Percentiles rank a stretch among this genome's conserved stretches.
Conservation (phyloP, 2,113 vertebrate species). For the Nycticryphes semicollaris region DNA sequence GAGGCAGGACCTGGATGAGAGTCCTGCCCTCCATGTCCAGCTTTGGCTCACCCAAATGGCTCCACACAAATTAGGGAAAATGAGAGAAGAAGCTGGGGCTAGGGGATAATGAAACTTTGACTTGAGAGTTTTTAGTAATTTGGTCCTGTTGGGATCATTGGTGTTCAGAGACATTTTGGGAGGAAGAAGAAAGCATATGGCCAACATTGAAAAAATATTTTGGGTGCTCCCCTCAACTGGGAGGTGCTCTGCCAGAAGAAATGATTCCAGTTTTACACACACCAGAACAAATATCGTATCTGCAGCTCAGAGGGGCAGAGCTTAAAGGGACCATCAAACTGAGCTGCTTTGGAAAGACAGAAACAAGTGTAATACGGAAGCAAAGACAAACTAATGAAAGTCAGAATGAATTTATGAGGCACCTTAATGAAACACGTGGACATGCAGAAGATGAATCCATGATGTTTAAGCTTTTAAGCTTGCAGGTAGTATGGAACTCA, state of each 20-base stretch:
- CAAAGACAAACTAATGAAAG: slow-evolving; percentile 35
- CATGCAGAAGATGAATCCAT: neutral
- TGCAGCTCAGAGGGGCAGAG: neutral
- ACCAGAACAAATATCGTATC: neutral
- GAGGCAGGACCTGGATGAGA: neutral
- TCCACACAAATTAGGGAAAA: fast-evolving
- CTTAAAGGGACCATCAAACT: neutral
- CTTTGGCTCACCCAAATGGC: neutral
- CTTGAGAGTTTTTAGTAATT: neutral
- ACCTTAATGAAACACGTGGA: slow-evolving; percentile 9
- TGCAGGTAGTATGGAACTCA: neutral
- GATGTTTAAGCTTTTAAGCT: neutral
- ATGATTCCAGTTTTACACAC: neutral
- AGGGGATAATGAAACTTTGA: neutral
- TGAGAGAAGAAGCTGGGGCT: neutral
- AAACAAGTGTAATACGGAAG: neutral
- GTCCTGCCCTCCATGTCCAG: fast-evolving
- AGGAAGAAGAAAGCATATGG: neutral
- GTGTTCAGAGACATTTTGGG: neutral
- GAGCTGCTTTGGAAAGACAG: slow-evolving; percentile 1
- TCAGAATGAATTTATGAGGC: slow-evolving; percentile 44
- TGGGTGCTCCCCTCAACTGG: neutral
- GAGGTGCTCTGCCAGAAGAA: neutral
- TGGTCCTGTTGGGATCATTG: neutral
- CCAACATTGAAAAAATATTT: neutral